These are phyloP conservation scores for Probosciger aterrimus DNA, from an alignment of 2,113 vertebrate species.

Conservation along the genomic window DNA sequence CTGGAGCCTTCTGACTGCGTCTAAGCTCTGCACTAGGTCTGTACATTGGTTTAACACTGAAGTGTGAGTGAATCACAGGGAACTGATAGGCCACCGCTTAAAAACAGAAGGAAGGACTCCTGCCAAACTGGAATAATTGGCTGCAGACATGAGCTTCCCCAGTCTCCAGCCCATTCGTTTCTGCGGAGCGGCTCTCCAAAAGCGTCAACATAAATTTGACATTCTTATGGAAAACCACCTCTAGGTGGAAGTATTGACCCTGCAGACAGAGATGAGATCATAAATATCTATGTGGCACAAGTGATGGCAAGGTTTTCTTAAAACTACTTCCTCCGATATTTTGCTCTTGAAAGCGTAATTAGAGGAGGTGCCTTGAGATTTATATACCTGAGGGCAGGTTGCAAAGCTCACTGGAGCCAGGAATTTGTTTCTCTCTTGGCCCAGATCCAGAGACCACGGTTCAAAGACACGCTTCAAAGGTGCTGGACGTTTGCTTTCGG, in stretches of 20 bases:
- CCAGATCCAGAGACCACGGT: neutral
- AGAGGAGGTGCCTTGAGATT: conserved; percentile 32
- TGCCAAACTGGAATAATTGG: conserved; percentile 21
- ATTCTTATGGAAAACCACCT: conserved; percentile 54
- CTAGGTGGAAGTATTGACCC: conserved; percentile 69
- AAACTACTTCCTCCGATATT: neutral
- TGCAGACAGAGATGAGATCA: conserved; percentile 48
- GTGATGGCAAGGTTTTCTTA: neutral
- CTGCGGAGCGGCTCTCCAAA: neutral
- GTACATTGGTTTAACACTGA: neutral
- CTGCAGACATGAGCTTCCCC: neutral
- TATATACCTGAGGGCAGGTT: conserved; percentile 25
- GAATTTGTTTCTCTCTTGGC: neutral
- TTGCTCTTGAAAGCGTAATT: conserved; percentile 37
- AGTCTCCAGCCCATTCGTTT: neutral
- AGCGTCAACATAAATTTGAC: conserved; percentile 12
- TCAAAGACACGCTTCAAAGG: neutral
- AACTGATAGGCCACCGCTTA: neutral
- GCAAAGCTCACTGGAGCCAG: neutral
- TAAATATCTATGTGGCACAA: conserved; percentile 40
- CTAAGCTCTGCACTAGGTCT: neutral
- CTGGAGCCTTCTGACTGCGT: neutral
- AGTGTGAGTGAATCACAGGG: neutral
- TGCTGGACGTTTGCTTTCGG: neutral
- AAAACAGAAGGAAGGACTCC: neutral